These are phyloP conservation scores for Amblyornis subalaris DNA, from an alignment of 2,113 vertebrate species.

Conservation along the genomic window DNA sequence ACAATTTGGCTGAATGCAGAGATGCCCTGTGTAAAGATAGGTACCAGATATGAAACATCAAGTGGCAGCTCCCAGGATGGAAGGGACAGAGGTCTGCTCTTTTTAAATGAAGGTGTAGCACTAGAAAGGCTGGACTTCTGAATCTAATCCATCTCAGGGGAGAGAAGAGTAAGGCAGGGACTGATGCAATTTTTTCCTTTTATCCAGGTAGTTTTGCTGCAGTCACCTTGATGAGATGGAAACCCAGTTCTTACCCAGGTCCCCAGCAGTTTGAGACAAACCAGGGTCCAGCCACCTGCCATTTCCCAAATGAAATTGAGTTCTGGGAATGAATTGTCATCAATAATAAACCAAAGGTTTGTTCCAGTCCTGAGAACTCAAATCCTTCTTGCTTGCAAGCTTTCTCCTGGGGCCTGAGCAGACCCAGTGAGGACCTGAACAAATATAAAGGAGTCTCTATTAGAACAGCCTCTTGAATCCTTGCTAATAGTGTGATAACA, in stretches of 20 bases:
- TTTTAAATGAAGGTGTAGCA: not conserved
- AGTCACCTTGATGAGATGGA: not conserved
- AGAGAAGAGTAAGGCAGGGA: not conserved
- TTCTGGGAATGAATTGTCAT: not conserved
- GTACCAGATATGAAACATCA: not conserved
- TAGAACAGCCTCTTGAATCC: not conserved
- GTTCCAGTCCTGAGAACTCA: not conserved
- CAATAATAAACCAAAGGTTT: rapidly evolving
- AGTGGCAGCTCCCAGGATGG: not conserved
- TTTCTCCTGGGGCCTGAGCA: not conserved
- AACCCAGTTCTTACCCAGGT: not conserved
- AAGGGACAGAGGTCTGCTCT: not conserved
- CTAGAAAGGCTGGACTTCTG: not conserved
- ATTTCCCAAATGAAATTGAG: not conserved
- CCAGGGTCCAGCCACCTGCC: not conserved
- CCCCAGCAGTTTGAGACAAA: not conserved
- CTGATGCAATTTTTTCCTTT: not conserved
- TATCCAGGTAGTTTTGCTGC: not conserved
- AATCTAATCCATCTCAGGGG: not conserved
- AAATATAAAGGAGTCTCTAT: not conserved
- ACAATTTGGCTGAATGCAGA: not conserved
- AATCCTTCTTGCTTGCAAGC: not conserved
- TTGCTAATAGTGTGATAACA: not conserved
- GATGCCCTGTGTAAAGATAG: not conserved
- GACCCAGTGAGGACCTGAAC: not conserved